Base-by-base conservation (phyloP, 2,113 vertebrate species). In the Hydrochoerus hydrochaeris region DNA sequence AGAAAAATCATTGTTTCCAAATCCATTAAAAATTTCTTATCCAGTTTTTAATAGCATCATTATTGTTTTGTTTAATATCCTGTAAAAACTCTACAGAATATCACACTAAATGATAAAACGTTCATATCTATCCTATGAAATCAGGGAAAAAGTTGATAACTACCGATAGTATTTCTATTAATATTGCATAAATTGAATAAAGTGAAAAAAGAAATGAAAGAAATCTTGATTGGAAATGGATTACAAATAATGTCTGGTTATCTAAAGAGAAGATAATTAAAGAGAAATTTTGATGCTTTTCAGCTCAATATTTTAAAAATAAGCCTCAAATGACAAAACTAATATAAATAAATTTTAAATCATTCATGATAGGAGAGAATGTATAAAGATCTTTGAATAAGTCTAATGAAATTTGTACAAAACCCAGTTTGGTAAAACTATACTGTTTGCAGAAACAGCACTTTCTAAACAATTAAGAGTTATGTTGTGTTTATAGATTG, bases 1-100 rank as follows among this genome's bases (percentile, higher is more conserved):
- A 69, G 8, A 88, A 71, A 93, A 87, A 77, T 24, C 5, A 65
- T 90, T 82, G 11, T 19, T 65, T 93, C 16, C 58, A 95, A 95
- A 75, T 44, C 5, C 22, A 82, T 93, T 90, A 86, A 71, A 16
- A n/a, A 77, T 52, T 52, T 44, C n/a, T 57, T 81, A 54, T 3
- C 5, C 7, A 49, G 26, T 46, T 78, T 46, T 78, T 46, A 46
- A 26, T 22, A 85, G 41, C 35, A 71, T 89, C 35, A 73, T 82
- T 81, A 41, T 41, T 57, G 4, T 69, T 85, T 62, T 58, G 89
- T 32, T 60, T 19, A 41, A 12, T 30, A 41, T 20, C 24, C n/a
- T 20, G 1, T 85, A 41, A 32, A 57, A 65, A 20, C 24, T 93
- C 49, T 52, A 41, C 2, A 83, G 63, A 46, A 46, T 89, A 92